phyloP scores from a whole-genome alignment of 2,113 vertebrate species.

The Rhegmatorhina hoffmannsi region DNA sequence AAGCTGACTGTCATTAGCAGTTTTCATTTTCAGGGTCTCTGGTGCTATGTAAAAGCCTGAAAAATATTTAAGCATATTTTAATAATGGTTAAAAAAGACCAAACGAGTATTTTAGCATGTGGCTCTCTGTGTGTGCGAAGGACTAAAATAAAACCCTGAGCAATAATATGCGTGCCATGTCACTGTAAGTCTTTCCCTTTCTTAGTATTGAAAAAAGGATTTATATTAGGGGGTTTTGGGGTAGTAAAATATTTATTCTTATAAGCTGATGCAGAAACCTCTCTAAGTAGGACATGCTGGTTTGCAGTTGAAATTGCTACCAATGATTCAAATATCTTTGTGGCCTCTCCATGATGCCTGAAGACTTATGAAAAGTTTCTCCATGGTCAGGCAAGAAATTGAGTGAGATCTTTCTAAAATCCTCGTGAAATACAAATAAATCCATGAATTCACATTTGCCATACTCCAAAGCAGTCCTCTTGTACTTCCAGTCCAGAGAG shows the following conservation, averaged over 20 bases:
- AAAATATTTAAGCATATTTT: conserved; percentile 28
- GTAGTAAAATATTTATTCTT: background rate
- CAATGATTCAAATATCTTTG: background rate
- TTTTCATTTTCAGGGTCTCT: conserved; percentile 6
- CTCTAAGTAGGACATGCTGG: background rate
- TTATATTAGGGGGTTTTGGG: background rate
- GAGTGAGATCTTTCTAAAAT: background rate
- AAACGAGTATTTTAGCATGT: background rate
- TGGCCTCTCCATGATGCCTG: background rate
- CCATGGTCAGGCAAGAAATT: background rate
- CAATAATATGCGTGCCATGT: background rate
- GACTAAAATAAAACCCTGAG: background rate
- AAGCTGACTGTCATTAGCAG: background rate
- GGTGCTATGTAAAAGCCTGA: background rate
- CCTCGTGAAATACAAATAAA: background rate
- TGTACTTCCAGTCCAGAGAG: background rate
- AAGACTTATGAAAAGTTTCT: background rate
- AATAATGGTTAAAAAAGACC: background rate
- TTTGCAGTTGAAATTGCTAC: background rate
- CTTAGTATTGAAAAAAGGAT: background rate
- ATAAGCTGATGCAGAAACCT: background rate
- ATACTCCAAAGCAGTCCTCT: background rate
- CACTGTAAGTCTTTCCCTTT: background rate
- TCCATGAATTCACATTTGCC: background rate
- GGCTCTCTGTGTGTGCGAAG: background rate